Base-by-base conservation (phyloP, 2,888 invertebrate species). In the Hemistola chrysoprasaria region DNA sequence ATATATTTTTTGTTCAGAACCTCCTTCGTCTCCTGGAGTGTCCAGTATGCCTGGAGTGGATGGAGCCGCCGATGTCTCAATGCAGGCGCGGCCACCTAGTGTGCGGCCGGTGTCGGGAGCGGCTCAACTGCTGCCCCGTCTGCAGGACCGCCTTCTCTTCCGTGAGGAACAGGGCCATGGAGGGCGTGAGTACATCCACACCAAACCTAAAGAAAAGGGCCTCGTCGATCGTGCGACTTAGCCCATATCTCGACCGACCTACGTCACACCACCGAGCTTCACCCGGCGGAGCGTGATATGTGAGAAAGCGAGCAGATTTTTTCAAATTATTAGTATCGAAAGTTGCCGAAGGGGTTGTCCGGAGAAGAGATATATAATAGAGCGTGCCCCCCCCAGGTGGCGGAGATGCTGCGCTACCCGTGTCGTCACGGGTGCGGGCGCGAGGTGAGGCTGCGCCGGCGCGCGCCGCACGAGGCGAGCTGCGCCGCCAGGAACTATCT, bases 11-110 rank as follows among this genome's bases (percentile, higher is more conserved):
- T 9, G 10, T 7, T 1, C 53, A 89, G 86, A 78, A 71, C 47
- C 61, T 86, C 54, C 75, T 89, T 11, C 77, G 86, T 0, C 61
- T 87, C 56, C 72, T 92, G 60, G 92, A 92, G 64, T 92, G 92
- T 53, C 92, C 92, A 9, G 90, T 92, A 53, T 92, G 92, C 69
- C 77, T 92, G 62, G 92, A 92, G 62, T 90, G 90, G 71, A 91
- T 92, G 74, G 83, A 85, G 61, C 90, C 92, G 33, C 92, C 92
- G 11, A 90, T 92, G 50, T 79, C 90, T 43, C 92, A 92, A 71
- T 92, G 92, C 67, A 90, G 91, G 5, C 90, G 92, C 62, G 92
- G 92, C 0, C 92, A 92, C 70, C 87, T 92, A 22, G 84, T 92
- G 56, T 92, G 92, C 71, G 73, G 69, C 27, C 78, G 78, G 11